phyloP scores from a whole-genome alignment of 2,797 vertebrate genomes.

The Darevskia mixta region DNA sequence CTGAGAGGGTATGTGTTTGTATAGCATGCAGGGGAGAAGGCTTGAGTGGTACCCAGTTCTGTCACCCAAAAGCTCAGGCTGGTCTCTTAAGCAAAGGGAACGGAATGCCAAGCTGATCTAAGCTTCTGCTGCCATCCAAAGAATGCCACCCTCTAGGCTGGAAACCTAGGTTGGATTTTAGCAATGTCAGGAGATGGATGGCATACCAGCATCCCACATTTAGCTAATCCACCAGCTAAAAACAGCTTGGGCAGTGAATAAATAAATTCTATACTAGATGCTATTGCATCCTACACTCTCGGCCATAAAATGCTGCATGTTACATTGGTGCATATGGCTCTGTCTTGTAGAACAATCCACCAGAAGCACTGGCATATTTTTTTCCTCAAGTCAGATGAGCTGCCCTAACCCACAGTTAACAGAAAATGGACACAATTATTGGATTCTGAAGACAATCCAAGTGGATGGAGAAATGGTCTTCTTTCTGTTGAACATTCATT shows the following conservation, averaged over 20 bases:
- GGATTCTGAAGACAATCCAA: neutral
- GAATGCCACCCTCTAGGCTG: conserved; percentile 46
- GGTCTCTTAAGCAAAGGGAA: neutral
- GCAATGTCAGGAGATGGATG: conserved; percentile 69
- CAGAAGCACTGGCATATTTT: neutral
- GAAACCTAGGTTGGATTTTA: conserved; percentile 38
- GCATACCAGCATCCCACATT: conserved; percentile 78
- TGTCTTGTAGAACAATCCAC: neutral
- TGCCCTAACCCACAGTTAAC: neutral
- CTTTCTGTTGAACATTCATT: neutral
- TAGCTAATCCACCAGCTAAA: conserved; percentile 60
- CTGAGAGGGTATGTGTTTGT: neutral
- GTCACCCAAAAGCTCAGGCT: conserved; percentile 11
- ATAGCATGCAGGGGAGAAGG: neutral
- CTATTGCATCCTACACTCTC: conserved; percentile 52
- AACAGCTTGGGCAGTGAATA: conserved; percentile 52
- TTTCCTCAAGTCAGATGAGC: neutral
- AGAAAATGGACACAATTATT: neutral
- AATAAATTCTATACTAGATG: conserved; percentile 61
- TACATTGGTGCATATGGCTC: conserved; percentile 7
- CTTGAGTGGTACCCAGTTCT: neutral
- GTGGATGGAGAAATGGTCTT: neutral
- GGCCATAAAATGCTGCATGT: rapidly evolving
- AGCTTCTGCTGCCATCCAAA: conserved; percentile 23
- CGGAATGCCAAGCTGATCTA: neutral